Evolutionary conservation across 2,888 invertebrate species (phyloP).

Genomic region (Scrobipalpa costella): DNA sequence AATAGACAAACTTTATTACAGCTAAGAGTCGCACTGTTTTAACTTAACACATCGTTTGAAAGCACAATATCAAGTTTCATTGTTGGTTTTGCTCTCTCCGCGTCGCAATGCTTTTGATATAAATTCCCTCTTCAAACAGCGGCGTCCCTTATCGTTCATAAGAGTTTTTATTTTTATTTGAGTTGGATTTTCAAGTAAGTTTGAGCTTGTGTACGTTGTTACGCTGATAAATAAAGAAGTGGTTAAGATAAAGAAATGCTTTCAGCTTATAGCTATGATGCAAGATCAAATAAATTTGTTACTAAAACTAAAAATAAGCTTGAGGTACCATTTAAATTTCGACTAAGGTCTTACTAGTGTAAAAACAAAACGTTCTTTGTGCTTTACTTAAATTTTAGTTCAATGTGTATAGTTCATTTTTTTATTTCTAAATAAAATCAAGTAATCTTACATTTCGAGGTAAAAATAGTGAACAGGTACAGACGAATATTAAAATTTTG

Average conservation of each 20-base stretch:
- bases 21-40: slow-evolving; percentile 39
- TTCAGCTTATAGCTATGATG: not conserved
- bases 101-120: slow-evolving; percentile 25
- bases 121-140: slow-evolving; percentile 29
- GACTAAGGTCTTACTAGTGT: no score
- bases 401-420: no score
- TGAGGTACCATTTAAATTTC: no score
- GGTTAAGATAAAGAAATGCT: slow-evolving; percentile 10
- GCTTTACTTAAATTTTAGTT: no score
- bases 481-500: no score
- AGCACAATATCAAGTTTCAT: slow-evolving; percentile 27
- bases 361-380: no score
- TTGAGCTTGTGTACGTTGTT: slow-evolving; percentile 10
- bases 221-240: slow-evolving; percentile 6
- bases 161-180: slow-evolving; percentile 29
- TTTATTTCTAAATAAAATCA: no score
- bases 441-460: no score
- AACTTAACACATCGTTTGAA: slow-evolving; percentile 40
- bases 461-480: no score
- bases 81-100: slow-evolving; percentile 28
- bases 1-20: slow-evolving; percentile 40
- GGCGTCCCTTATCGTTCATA: slow-evolving; percentile 22
- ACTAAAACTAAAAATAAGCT: not conserved
- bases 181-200: slow-evolving; percentile 20
- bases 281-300: not conserved